Base-by-base conservation (phyloP, 2,113 vertebrate genomes). In the Oriolus oriolus region DNA sequence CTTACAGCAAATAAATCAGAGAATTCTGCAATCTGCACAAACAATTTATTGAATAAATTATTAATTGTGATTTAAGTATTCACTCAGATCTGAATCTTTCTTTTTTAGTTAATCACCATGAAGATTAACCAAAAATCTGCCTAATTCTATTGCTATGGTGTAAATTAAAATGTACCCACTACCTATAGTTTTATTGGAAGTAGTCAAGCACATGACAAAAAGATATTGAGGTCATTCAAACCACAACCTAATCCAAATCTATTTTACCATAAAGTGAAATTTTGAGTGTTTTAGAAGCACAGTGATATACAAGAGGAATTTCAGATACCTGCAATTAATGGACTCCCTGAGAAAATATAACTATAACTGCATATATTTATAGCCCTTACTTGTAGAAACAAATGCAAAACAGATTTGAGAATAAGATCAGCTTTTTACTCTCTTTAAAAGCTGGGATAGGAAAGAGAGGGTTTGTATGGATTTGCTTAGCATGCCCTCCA, bases 31-130 rank as follows among this genome's bases (percentile, higher is more conserved):
- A 84, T 86, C 69, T 84, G 53, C 63, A 80, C 86, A 92, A 96
- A 97, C 90, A 95, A 92, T 84, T 92, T 93, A 86, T 84, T 92
- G 76, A 93, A 94, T 93, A 93, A 96, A 96, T 93, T 90, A 78
- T 89, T 93, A 63, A 93, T 71, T 71, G 60, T 68, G 39, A 92
- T 84, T 90, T 84, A 92, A 84, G 75, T 49, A 59, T 64, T 88
- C 85, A 76, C 68, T 96, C 53, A 54, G 83, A 90, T 86, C 41
- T 71, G 45, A 33, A 78, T 92, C 60, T 84, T 95, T 90, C 75
- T 84, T 57, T 90, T 94, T 89, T 28, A 68, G 49, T 87, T 93
- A 96, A 95, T 82, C 90, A 61, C 69, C 39, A 41, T 6, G 41
- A 90, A 75, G 37, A 79, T 89, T 69, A 89, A 53, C 24, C 26